phyloP scores from a whole-genome alignment of 2,888 invertebrate genomes.

The Suillia variegata region DNA sequence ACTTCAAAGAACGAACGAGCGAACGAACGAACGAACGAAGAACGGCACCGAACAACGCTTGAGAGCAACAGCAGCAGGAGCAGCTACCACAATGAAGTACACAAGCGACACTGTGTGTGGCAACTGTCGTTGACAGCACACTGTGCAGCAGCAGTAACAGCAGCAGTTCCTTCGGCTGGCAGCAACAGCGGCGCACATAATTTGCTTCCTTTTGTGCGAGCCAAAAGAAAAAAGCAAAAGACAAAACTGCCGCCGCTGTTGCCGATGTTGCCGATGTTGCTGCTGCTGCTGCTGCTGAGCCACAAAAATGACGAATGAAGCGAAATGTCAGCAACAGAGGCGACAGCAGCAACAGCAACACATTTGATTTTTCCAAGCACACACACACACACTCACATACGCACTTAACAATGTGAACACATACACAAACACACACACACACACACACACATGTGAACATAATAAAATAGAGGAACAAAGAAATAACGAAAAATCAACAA shows the following conservation, averaged over 20 bases:
- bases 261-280: conserved; percentile 10
- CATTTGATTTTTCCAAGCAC: neutral
- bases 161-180: too few species aligned
- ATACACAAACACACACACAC: neutral
- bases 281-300: neutral
- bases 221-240: too few species aligned
- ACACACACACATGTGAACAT: too few species aligned
- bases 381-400: neutral
- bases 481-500: conserved; percentile 33
- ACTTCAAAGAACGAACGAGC: neutral
- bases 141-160: conserved; percentile 1
- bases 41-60: neutral
- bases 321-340: conserved; percentile 54
- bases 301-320: conserved; percentile 55
- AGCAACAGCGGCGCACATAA: conserved; percentile 7
- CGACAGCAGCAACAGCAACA: conserved; percentile 33
- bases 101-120: conserved; percentile 26
- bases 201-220: neutral
- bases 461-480: neutral
- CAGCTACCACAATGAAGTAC: conserved; percentile 24
- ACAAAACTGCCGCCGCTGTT: neutral
- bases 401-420: neutral
- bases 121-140: conserved; percentile 14
- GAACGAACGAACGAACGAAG: too few species aligned
- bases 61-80: conserved; percentile 19